Evolutionary conservation across 2,113 vertebrate species (phyloP), one percentile per base, ranked within the genome.

Genomic region (Tamias sibiricus): DNA sequence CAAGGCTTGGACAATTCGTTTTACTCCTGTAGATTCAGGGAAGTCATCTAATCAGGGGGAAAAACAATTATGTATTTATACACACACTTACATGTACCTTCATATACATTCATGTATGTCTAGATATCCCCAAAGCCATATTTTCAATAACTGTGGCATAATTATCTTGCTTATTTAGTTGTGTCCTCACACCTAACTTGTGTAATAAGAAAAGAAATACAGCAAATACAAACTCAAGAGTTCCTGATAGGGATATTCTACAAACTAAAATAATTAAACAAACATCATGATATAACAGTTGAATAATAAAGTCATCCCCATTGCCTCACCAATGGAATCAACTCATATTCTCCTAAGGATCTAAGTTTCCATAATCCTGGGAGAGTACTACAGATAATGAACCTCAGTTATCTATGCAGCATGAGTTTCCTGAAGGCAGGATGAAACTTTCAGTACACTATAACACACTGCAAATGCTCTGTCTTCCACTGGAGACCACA

Each of bases 11-110:
- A 99, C 74, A 22, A 99, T 99, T 94, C 99, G 98, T 89, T 99
- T 99, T 86, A 99, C 99, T 54, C 99, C 99, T 0, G 99, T 99
- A 76, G 99, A 99, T 98, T 99, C 99, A 47, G 99, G 99, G 87
- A 99, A 99, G 91, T 99, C 99, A 97, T 99, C 99, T 99, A 93
- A 93, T 93, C 2, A 42, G 42, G 76, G 35, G 96, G 30, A 4
- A 89, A 74, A 90, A 16, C 9, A 82, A n/a, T n/a, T 1, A 87
- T 42, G 64, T 32, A 52, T 62, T 37, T 77, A 37, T 40, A 74
- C 0, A 44, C 19, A 44, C 6, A 74, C 17, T 88, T 81, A 90
- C 0, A 71, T 35, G 92, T 59, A 64, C 5, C 69, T 42, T 93
- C 30, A 76, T 40, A 59, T 5, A 85, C 1, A 77, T 35, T 62